Conservation (phyloP, 92 coral and sea anemone genomes). For the Palythoa caribaeorum region DNA sequence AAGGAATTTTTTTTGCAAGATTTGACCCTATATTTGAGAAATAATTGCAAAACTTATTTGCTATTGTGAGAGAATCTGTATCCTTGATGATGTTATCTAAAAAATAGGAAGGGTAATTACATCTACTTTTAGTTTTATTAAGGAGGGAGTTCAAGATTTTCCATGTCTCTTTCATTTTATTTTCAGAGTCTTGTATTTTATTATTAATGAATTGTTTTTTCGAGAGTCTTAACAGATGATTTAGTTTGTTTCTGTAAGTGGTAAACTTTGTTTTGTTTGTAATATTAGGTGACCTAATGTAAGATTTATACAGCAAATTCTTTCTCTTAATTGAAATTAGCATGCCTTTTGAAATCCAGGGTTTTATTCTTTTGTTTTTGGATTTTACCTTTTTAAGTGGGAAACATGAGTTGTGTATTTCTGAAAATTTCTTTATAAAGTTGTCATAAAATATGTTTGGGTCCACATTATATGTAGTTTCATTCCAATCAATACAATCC, state of each 20-base stretch:
- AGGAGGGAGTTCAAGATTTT: not conserved
- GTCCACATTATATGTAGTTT: not conserved
- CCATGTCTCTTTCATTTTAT: not conserved
- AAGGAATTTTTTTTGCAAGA: not conserved
- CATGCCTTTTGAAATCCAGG: not conserved
- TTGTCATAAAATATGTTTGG: not conserved
- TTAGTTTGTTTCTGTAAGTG: not conserved
- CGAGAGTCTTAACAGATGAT: slow-evolving; percentile 2
- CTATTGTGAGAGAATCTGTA: not conserved
- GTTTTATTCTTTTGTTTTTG: not conserved
- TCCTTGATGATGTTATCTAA: not conserved
- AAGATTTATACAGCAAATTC: not conserved
- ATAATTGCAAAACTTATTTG: not conserved
- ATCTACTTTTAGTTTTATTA: not conserved
- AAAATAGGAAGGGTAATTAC: not conserved
- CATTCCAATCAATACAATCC: not conserved
- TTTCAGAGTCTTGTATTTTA: not conserved
- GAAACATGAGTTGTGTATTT: not conserved
- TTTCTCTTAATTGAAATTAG: not conserved
- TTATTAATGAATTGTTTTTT: not conserved
- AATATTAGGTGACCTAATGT: not conserved
- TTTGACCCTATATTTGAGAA: not conserved
- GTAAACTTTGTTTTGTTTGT: not conserved
- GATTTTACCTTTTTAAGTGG: not conserved
- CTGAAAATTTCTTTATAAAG: not conserved